A percentile compares a stretch with the other conserved stretches of the same genome.
Conservation (phyloP, 2,113 vertebrate species). For the Passer domesticus region DNA sequence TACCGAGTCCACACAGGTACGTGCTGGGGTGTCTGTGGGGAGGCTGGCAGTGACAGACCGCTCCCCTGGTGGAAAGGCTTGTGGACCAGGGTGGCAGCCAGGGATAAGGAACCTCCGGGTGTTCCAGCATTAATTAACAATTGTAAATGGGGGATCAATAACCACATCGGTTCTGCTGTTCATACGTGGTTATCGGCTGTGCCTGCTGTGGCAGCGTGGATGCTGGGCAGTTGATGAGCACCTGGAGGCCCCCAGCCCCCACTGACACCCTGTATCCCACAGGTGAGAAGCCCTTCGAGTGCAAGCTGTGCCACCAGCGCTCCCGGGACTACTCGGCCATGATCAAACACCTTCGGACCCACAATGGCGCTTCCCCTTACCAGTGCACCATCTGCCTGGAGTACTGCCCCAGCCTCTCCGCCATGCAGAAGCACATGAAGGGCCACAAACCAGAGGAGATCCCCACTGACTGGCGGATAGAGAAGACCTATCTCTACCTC, state of each 20-base stretch:
- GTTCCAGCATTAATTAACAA: neutral
- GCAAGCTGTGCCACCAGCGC: constrained; percentile 98
- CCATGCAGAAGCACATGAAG: constrained; percentile 99
- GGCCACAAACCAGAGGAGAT: constrained; percentile 97
- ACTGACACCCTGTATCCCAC: neutral
- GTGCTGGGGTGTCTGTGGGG: neutral
- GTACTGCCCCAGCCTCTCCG: constrained; percentile 97
- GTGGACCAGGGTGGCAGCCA: neutral
- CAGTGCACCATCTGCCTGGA: constrained; percentile 99
- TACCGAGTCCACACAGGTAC: constrained; percentile 97
- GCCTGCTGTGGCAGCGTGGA: rapidly evolving
- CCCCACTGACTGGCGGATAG: constrained; percentile 98
- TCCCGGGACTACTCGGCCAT: constrained; percentile 99
- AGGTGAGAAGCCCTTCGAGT: constrained; percentile 99
- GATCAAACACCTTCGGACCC: constrained; percentile 99
- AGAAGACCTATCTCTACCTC: constrained; percentile 99
- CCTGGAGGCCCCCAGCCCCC: neutral
- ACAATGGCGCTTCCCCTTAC: constrained; percentile 97
- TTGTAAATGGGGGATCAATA: constrained; percentile 83
- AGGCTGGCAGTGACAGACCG: rapidly evolving
- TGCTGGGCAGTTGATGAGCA: constrained; percentile 45
- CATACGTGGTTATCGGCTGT: constrained; percentile 73
- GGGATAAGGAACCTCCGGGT: neutral
- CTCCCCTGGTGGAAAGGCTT: rapidly evolving
- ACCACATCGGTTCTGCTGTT: constrained; percentile 82